These are phyloP conservation scores for Hemiprocne comata DNA, from an alignment of 2,113 vertebrate genomes.

Conservation along the genomic window DNA sequence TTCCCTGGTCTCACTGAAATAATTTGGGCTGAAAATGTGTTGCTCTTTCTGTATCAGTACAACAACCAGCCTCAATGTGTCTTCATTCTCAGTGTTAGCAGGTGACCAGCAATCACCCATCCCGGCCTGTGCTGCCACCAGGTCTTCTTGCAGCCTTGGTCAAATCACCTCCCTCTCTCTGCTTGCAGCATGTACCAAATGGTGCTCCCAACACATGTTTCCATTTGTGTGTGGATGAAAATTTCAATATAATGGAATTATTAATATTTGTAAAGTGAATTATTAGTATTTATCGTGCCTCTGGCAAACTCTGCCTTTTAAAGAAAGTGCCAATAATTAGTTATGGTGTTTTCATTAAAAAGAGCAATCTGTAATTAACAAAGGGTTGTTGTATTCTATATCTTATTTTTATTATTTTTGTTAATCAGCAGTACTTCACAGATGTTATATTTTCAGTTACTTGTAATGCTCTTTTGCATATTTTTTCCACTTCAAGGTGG, in stretches of 20 bases:
- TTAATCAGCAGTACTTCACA: not conserved
- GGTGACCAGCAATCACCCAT: not conserved
- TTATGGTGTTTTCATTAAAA: constrained; percentile 41
- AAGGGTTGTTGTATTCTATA: not conserved
- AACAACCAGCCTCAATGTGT: not conserved
- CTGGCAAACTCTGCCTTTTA: constrained; percentile 14
- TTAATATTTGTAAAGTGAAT: not conserved
- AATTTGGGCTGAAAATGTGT: not conserved
- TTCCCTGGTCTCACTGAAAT: not conserved
- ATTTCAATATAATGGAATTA: not conserved
- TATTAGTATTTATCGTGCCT: constrained; percentile 18
- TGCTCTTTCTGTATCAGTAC: not conserved
- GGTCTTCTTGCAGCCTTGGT: not conserved
- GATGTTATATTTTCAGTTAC: not conserved
- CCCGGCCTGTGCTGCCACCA: not conserved
- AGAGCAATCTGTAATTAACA: constrained; percentile 7
- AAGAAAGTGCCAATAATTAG: not conserved
- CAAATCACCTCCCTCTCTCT: not conserved
- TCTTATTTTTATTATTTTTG: not conserved
- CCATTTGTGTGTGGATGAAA: not conserved
- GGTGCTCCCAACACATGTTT: accelerated
- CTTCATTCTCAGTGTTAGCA: accelerated
- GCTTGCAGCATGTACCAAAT: not conserved
- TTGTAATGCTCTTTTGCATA: not conserved
- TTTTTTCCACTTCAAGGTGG: not conserved